Evolutionary conservation across 1,140 invertebrate genomes (phyloP).

Genomic region (Platyura marginata): DNA sequence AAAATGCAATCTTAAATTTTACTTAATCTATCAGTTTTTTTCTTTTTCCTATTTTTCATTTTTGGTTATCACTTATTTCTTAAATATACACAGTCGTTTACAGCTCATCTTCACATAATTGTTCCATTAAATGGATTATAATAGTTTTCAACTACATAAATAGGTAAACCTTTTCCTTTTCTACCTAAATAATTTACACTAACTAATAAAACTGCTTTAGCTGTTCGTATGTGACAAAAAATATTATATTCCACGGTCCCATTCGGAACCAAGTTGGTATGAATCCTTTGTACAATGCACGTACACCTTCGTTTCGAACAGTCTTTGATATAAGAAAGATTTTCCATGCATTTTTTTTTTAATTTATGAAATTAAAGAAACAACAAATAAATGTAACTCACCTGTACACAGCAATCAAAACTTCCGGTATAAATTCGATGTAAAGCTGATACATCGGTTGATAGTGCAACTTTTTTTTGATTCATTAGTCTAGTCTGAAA

Average conservation of each 20-base stretch:
- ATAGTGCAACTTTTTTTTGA: conserved; percentile 34
- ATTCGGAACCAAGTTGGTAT: conserved; percentile 87
- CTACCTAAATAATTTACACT: background rate
- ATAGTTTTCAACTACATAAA: too few relatives aligned
- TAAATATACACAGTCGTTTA: too few relatives aligned
- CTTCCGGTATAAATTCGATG: conserved; percentile 61
- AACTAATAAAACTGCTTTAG: conserved; percentile 46
- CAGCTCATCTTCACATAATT: too few relatives aligned
- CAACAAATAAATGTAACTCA: too few relatives aligned
- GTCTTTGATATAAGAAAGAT: conserved; percentile 20
- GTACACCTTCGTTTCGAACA: conserved; percentile 44
- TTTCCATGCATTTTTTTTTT: conserved; percentile 1
- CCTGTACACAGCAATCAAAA: conserved; percentile 74
- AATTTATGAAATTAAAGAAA: too few relatives aligned
- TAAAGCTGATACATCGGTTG: conserved; percentile 21
- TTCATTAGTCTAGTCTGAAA: conserved; percentile 83
- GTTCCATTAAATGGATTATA: too few relatives aligned
- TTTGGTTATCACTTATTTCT: too few relatives aligned
- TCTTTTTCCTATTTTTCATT: too few relatives aligned
- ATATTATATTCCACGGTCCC: conserved; percentile 96
- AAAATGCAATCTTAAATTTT: too few relatives aligned
- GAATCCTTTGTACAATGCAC: conserved; percentile 89
- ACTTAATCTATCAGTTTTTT: too few relatives aligned
- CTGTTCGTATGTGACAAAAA: conserved; percentile 92
- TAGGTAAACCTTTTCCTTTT: conserved; percentile 12